Percentiles rank a stretch among this genome's conserved stretches.
These are phyloP conservation scores for Alethe diademata DNA, from an alignment of 2,113 vertebrate genomes.

Conservation along the genomic window DNA sequence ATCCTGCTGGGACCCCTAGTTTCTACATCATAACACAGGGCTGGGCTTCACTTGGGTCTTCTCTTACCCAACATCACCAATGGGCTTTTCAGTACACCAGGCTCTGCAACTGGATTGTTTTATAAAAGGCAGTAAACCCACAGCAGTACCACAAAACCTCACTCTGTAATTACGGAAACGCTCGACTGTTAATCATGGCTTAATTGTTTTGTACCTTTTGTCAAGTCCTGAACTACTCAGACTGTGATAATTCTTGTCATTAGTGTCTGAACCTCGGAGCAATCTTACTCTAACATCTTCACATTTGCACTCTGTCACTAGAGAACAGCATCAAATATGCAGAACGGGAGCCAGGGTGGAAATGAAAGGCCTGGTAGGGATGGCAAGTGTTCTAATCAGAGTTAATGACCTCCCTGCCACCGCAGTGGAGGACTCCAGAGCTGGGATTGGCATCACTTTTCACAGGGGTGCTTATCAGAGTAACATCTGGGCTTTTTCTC, in stretches of 20 bases:
- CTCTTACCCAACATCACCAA: background rate
- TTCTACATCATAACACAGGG: rapidly evolving
- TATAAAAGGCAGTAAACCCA: background rate
- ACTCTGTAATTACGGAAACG: background rate
- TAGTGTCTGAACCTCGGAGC: background rate
- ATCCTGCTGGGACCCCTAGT: background rate
- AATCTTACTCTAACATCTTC: background rate
- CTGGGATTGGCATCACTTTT: rapidly evolving
- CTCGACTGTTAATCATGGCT: background rate
- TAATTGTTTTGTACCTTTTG: conserved; percentile 54
- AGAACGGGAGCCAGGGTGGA: background rate
- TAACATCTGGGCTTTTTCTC: background rate
- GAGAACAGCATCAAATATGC: background rate
- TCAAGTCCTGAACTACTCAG: conserved; percentile 6
- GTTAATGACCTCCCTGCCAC: background rate
- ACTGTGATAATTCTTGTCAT: conserved; percentile 12
- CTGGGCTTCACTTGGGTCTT: background rate
- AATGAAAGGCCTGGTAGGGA: background rate
- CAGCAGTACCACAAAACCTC: background rate
- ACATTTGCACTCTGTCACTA: background rate
- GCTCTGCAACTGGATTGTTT: background rate
- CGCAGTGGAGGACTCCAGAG: background rate
- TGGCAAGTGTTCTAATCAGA: background rate
- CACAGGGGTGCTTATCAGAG: background rate
- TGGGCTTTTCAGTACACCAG: background rate